These are phyloP conservation scores for Notolepis coatsorum DNA, from an alignment of 2,797 vertebrate species.

Conservation along the genomic window DNA sequence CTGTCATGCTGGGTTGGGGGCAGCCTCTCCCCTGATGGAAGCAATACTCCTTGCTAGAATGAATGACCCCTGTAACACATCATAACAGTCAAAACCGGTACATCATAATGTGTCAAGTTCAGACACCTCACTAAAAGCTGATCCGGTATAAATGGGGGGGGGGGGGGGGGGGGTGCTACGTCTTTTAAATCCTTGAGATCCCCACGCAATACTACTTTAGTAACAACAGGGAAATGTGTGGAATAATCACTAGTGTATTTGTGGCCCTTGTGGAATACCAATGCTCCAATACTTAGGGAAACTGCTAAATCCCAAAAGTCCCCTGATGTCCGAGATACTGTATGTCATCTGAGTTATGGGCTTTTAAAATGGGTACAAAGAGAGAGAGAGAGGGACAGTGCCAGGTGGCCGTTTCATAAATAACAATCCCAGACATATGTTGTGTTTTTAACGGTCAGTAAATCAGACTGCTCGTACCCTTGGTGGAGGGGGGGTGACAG, in stretches of 20 bases:
- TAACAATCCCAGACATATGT: constrained; percentile 43
- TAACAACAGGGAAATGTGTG: neutral
- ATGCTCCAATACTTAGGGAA: constrained; percentile 46
- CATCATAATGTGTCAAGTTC: too few species aligned
- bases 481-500: constrained; percentile 36
- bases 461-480: constrained; percentile 51
- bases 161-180: too few species aligned
- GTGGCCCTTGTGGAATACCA: constrained; percentile 29
- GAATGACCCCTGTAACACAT: too few species aligned
- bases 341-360: constrained; percentile 61
- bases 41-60: too few species aligned
- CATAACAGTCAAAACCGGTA: too few species aligned
- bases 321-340: constrained; percentile 24
- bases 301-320: constrained; percentile 36
- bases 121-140: too few species aligned
- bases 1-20: too few species aligned
- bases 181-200: too few species aligned
- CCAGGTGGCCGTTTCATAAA: constrained; percentile 46
- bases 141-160: too few species aligned
- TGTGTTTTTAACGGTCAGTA: constrained; percentile 49
- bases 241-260: constrained; percentile 18
- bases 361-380: constrained; percentile 53
- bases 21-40: too few species aligned
- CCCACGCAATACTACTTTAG: constrained; percentile 15
- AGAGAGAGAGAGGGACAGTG: constrained; percentile 13